Evolutionary conservation across 2,888 invertebrate species (phyloP).

Genomic region (Spatulosminthurus flaviceps): DNA sequence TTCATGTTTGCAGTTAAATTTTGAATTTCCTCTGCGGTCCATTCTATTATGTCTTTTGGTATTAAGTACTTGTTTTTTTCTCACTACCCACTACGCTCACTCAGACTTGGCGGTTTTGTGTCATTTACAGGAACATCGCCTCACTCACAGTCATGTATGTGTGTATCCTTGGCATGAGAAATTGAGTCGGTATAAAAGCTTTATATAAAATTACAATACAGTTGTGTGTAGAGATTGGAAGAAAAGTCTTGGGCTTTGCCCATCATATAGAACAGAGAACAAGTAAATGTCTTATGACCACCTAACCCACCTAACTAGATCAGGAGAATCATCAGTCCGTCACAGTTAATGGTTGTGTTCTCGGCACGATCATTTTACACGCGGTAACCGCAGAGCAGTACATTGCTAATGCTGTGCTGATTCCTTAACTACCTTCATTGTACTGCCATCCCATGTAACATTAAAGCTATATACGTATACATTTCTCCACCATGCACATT

Average conservation of each 20-base stretch:
- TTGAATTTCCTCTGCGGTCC: no score
- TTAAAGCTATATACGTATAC: background rate
- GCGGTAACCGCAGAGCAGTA: constrained; percentile 22
- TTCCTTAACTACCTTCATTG: background rate
- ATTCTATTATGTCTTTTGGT: no score
- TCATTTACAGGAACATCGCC: no score
- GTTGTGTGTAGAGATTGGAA: constrained; percentile 1
- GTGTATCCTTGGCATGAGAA: no score
- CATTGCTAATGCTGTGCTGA: background rate
- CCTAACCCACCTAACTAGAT: constrained; percentile 39
- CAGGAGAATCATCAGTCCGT: constrained; percentile 30
- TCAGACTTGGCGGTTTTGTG: no score
- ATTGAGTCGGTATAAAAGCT: no score
- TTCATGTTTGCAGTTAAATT: background rate
- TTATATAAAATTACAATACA: no score
- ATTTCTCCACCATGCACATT: background rate
- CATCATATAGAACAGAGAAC: no score
- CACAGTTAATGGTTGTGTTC: constrained; percentile 36
- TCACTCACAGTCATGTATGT: no score
- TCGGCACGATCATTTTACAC: constrained; percentile 33
- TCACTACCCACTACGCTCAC: no score
- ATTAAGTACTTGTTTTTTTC: no score
- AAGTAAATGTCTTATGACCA: constrained; percentile 27
- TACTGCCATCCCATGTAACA: background rate
- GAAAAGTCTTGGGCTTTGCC: background rate